Evolutionary conservation across 2,113 vertebrate species (phyloP).

Genomic region (Chamaetylas fuelleborni): DNA sequence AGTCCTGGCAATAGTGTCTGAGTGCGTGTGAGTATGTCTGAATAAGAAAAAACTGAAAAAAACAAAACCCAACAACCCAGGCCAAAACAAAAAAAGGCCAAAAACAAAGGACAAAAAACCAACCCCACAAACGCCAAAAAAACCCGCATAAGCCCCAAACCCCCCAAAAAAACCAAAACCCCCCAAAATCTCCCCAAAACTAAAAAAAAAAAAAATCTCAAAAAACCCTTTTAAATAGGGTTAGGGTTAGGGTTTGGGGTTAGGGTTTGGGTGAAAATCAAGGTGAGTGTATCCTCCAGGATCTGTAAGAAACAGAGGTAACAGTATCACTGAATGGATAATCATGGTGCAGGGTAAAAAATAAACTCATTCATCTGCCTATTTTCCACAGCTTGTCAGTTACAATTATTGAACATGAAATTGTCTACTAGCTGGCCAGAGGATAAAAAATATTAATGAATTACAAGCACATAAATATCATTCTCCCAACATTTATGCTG

Average conservation of each 20-base stretch:
- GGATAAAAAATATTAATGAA: neutral
- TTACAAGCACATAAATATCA: neutral
- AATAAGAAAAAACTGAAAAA: too few relatives aligned
- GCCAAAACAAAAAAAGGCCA: too few relatives aligned
- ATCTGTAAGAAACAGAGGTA: constrained; percentile 71
- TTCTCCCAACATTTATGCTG: neutral
- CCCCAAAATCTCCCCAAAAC: neutral
- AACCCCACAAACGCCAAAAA: too few relatives aligned
- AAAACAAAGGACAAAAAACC: too few relatives aligned
- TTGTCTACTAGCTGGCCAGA: neutral
- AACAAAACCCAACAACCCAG: too few relatives aligned
- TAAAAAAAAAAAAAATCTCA: too few relatives aligned
- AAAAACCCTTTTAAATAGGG: too few relatives aligned
- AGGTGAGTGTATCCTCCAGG: constrained; percentile 69
- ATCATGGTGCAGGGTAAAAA: neutral
- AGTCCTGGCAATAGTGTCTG: too few relatives aligned
- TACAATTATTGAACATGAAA: neutral
- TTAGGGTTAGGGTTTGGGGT: too few relatives aligned
- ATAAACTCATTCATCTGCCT: neutral
- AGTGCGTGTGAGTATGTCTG: too few relatives aligned
- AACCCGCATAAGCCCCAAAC: too few relatives aligned
- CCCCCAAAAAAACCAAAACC: too few relatives aligned
- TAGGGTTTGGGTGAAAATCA: constrained; percentile 70
- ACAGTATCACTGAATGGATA: neutral
- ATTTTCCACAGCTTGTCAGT: neutral